Conservation (phyloP, 2,113 vertebrate species). For the Jacana jacana region DNA sequence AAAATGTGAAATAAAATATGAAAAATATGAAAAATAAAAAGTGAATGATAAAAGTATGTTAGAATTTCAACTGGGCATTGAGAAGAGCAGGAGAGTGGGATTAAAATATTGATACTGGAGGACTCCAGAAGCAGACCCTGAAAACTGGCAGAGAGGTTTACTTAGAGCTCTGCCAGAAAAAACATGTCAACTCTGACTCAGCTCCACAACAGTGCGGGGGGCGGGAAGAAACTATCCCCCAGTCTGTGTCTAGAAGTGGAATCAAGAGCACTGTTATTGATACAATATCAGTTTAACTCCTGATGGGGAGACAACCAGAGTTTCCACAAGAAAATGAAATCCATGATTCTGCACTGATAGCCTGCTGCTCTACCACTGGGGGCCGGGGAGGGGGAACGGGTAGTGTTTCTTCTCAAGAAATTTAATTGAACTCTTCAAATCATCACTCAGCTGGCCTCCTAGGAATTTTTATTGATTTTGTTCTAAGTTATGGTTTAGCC, state of each 20-base stretch:
- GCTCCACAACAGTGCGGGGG: rapidly evolving
- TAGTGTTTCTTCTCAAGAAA: background rate
- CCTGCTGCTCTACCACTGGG: background rate
- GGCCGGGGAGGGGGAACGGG: no score
- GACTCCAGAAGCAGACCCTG: background rate
- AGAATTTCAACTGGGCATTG: background rate
- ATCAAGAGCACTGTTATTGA: background rate
- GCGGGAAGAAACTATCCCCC: background rate
- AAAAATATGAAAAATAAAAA: no score
- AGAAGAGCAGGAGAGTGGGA: background rate
- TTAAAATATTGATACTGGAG: background rate
- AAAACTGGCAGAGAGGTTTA: background rate
- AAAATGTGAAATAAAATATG: no score
- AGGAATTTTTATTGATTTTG: constrained; percentile 38
- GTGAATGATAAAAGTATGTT: background rate
- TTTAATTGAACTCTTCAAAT: background rate
- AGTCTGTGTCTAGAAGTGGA: background rate
- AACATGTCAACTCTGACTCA: background rate
- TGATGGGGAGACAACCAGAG: background rate
- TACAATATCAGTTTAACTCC: background rate
- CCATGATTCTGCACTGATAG: background rate
- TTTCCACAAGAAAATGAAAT: background rate
- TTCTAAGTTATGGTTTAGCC: background rate
- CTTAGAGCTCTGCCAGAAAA: background rate
- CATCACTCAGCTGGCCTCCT: background rate